Evolutionary conservation across 2,797 vertebrate genomes (phyloP).

Genomic region (Scolopax bukidnonensis): DNA sequence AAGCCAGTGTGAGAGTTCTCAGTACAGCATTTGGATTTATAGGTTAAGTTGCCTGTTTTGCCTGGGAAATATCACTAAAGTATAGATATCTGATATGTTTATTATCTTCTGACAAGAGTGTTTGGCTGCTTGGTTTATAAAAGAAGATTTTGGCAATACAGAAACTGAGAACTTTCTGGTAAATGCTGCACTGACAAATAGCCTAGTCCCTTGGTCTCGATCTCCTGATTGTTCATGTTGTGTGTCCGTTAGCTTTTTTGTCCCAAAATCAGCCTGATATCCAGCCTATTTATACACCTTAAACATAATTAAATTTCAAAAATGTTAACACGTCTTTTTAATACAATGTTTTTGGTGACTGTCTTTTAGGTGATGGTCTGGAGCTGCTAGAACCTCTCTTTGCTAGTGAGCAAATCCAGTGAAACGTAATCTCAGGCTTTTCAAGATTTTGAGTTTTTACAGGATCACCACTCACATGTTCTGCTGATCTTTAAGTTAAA

Average conservation of each 20-base stretch:
- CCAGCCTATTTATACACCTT: background rate
- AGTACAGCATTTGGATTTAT: background rate
- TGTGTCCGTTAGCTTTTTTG: background rate
- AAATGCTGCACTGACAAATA: background rate
- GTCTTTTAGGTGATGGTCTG: background rate
- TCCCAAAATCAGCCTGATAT: background rate
- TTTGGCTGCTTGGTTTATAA: background rate
- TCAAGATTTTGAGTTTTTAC: background rate
- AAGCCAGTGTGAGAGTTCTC: background rate
- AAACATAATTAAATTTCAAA: background rate
- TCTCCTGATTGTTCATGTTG: background rate
- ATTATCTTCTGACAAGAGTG: background rate
- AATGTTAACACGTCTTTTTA: background rate
- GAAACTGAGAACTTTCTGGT: background rate
- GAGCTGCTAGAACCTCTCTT: background rate
- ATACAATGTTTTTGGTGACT: background rate
- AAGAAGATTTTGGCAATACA: background rate
- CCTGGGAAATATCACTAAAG: background rate
- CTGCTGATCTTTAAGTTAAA: background rate
- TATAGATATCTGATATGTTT: background rate
- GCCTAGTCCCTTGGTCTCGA: background rate
- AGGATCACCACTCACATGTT: fast-evolving
- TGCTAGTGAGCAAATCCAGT: background rate
- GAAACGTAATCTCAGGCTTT: background rate
- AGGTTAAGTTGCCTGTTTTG: background rate